Percentiles rank a stretch among this genome's conserved stretches.
Conservation (phyloP, 2,797 vertebrate genomes). For the Micromesistius poutassou region DNA sequence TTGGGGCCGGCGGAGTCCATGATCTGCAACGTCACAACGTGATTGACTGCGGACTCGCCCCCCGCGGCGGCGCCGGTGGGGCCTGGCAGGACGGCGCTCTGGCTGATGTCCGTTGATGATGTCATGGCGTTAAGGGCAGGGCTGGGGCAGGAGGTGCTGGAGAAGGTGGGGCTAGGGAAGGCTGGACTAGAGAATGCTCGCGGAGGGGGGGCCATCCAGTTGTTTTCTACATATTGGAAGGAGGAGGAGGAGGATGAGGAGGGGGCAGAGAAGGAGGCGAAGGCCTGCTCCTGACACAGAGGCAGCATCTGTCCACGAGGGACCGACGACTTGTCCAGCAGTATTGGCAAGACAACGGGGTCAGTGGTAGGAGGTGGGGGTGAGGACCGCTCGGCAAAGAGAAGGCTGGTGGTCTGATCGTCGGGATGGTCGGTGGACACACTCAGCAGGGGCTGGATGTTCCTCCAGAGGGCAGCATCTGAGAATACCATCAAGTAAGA, state of each 20-base stretch:
- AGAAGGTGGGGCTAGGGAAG: background rate
- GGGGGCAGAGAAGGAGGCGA: background rate
- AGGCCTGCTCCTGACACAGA: conserved; percentile 36
- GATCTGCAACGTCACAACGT: background rate
- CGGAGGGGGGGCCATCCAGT: conserved; percentile 14
- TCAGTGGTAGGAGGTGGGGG: background rate
- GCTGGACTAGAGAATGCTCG: background rate
- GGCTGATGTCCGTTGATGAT: background rate
- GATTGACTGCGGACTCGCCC: background rate
- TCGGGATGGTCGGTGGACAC: background rate
- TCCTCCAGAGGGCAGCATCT: conserved; percentile 4
- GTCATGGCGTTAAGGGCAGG: background rate
- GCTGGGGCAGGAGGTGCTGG: background rate
- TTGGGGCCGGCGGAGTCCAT: conserved; percentile 5
- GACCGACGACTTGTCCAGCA: conserved; percentile 39
- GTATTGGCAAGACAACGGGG: conserved; percentile 15
- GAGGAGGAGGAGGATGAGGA: conserved; percentile 20
- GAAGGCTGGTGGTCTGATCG: background rate
- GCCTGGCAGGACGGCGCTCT: too few relatives aligned
- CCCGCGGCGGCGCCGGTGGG: too few relatives aligned
- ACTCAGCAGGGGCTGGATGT: conserved; percentile 6
- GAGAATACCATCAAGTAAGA: conserved; percentile 12
- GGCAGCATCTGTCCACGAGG: conserved; percentile 43
- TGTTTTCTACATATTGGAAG: conserved; percentile 36
- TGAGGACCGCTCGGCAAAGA: conserved; percentile 19